Evolutionary conservation across 1,140 invertebrate species (phyloP).

Genomic region (Pogonus chalceus): DNA sequence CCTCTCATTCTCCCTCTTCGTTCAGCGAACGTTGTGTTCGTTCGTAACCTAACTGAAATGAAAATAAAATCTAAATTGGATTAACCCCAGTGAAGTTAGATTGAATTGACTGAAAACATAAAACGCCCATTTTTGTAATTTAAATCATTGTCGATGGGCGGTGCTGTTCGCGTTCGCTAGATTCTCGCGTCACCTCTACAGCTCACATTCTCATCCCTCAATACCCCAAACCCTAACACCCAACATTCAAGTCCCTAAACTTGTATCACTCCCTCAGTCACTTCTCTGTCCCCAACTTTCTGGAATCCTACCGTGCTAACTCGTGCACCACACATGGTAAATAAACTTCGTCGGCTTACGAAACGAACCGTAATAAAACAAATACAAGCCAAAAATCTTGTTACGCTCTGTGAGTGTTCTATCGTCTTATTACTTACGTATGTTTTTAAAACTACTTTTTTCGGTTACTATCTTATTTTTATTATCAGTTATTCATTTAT

Average conservation of each 20-base stretch:
- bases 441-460: too few species aligned
- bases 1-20: slow-evolving; percentile 15
- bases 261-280: slow-evolving; percentile 11
- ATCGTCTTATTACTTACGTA: background rate
- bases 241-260: slow-evolving; percentile 14
- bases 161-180: slow-evolving; percentile 19
- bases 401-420: background rate
- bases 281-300: slow-evolving; percentile 11
- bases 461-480: too few species aligned
- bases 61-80: slow-evolving; percentile 26
- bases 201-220: slow-evolving; percentile 9
- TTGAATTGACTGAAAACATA: slow-evolving; percentile 34
- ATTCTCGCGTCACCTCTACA: slow-evolving; percentile 16
- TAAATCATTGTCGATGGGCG: slow-evolving; percentile 26
- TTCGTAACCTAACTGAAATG: slow-evolving; percentile 20
- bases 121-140: slow-evolving; percentile 37
- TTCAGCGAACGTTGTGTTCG: slow-evolving; percentile 22
- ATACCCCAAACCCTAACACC: slow-evolving; percentile 12
- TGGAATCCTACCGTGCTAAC: background rate
- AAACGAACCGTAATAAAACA: background rate
- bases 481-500: too few species aligned
- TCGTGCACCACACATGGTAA: background rate
- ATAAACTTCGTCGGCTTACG: background rate
- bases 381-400: background rate
- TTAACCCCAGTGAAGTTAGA: slow-evolving; percentile 23